Base-by-base conservation (phyloP, 1,140 invertebrate genomes). In the Drosophila bocki region DNA sequence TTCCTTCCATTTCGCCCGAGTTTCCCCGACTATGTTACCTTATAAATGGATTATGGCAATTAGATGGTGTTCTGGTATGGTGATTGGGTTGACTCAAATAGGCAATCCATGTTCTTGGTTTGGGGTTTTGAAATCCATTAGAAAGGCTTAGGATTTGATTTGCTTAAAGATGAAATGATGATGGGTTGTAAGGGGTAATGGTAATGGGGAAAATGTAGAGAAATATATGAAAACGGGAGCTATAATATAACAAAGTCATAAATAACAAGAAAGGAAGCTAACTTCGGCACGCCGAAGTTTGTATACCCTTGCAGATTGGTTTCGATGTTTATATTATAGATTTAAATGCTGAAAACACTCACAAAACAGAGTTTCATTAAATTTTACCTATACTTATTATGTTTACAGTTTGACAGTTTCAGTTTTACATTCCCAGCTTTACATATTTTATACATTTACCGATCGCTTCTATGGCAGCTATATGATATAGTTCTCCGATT, bases 41-140 rank as follows among this genome's bases (percentile, higher is more conserved):
- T 78, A 68, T 90, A 90, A 90, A 90, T 90, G 86, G 85, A 90
- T 91, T 90, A 90, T 68, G 78, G 85, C 85, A 90, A 90, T 90
- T 90, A 90, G 63, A 90, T 75, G 63, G 53, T 48, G 32, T 51
- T 50, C 32, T 12, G 8, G 35, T 56, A 32, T 61, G 71, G 50
- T 19, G 42, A 59, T 47, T 51, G 60, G 67, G 22, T 42, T 60
- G 56, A 45, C 37, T 44, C 11, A 42, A 60, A 64, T 68, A 60
- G 33, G 37, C 51, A 71, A 45, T 78, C 75, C 56, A 50, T 75
- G 60, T 42, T 64, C 51, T 26, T 67, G 1, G 35, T 26, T 35
- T 12, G 7, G 47, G 57, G 22, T 33, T 42, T 56, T 29, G 33
- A 7, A 60, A 71, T 62, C 45, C 69, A 71, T 72, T 72, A 60